phyloP scores from a whole-genome alignment of 2,888 invertebrate species.

The Gastracanthus pulcherrimus region DNA sequence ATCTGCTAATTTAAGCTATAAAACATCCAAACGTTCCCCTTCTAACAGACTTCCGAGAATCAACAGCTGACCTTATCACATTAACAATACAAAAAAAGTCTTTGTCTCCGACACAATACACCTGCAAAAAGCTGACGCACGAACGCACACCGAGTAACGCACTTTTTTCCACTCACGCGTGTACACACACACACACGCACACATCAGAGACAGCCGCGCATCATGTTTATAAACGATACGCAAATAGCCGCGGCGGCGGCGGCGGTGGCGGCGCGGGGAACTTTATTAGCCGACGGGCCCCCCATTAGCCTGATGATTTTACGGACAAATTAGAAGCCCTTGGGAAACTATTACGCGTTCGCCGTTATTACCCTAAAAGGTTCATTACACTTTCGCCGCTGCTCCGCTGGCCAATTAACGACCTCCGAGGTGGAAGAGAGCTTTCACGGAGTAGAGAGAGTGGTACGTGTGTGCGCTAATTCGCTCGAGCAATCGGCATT shows the following conservation, averaged over 20 bases:
- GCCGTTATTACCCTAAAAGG: constrained; percentile 57
- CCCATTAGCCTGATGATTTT: constrained; percentile 66
- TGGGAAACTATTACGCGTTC: constrained; percentile 61
- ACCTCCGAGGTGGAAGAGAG: background rate
- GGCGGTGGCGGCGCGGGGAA: constrained; percentile 42
- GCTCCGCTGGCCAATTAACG: constrained; percentile 16
- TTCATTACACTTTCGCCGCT: constrained; percentile 53
- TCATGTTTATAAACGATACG: constrained; percentile 44
- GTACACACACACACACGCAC: too few species aligned
- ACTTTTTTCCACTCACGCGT: too few species aligned
- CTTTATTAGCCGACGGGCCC: constrained; percentile 61
- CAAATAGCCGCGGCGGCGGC: constrained; percentile 48
- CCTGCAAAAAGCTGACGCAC: too few species aligned
- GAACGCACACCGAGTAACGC: too few species aligned
- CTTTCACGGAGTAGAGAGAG: background rate
- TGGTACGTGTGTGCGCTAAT: background rate
- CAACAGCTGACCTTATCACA: too few species aligned
- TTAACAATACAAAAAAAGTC: too few species aligned
- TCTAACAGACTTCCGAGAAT: too few species aligned
- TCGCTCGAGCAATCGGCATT: constrained; percentile 24
- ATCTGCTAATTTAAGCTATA: too few species aligned
- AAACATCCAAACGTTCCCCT: too few species aligned
- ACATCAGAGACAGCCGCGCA: background rate
- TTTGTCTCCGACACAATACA: too few species aligned
- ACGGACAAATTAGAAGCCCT: constrained; percentile 63